These are phyloP conservation scores for Phytoseiulus persimilis DNA, from an alignment of 2,888 invertebrate genomes.

Conservation along the genomic window DNA sequence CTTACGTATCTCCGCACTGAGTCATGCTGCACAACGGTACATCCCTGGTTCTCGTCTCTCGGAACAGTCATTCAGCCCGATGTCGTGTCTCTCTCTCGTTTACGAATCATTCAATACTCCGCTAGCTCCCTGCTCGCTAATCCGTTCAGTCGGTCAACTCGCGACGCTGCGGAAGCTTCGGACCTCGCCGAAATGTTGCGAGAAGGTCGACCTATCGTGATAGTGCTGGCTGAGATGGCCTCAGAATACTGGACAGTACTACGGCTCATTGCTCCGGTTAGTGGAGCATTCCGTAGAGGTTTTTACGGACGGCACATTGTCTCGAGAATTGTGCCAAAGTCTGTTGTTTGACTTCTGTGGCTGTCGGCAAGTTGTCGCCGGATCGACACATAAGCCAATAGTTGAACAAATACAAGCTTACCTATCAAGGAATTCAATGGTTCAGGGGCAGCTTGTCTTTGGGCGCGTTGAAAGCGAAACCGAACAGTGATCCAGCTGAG, in stretches of 20 bases:
- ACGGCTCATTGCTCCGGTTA: not conserved
- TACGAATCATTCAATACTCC: not conserved
- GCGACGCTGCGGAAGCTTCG: not conserved
- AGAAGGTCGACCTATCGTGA: not conserved
- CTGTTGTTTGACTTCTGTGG: not conserved
- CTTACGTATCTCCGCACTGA: not conserved
- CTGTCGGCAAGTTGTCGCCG: not conserved
- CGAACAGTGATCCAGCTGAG: not conserved
- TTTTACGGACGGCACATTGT: not conserved
- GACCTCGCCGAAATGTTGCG: not conserved
- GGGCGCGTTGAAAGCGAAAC: not conserved
- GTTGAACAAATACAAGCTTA: not conserved
- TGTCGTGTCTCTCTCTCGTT: not conserved
- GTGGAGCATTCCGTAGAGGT: not conserved
- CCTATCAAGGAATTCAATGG: not conserved
- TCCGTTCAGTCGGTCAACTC: not conserved
- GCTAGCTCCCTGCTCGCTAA: not conserved
- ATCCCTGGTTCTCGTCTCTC: not conserved
- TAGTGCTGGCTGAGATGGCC: not conserved
- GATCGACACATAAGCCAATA: not conserved
- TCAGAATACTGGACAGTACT: not conserved
- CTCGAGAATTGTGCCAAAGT: not conserved
- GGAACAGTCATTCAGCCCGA: not conserved
- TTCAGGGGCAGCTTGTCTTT: not conserved
- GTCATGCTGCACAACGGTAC: not conserved